Evolutionary conservation across 1,140 invertebrate species (phyloP).

Genomic region (Monochamus saltuarius): DNA sequence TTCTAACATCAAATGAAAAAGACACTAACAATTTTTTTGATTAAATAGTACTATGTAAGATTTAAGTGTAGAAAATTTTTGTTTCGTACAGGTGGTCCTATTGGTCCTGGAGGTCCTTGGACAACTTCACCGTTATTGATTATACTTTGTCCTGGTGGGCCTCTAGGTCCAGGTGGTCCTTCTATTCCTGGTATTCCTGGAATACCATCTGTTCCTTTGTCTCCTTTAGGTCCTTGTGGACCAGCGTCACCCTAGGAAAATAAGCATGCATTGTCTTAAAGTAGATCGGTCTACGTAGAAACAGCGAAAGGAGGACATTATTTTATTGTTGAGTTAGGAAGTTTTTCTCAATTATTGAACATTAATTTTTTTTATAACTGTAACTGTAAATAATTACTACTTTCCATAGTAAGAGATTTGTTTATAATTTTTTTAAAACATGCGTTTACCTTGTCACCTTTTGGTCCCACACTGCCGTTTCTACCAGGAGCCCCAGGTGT

Average conservation of each 20-base stretch:
- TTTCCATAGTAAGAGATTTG: too few relatives aligned
- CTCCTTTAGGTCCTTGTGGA: constrained; percentile 40
- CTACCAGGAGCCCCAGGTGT: constrained; percentile 34
- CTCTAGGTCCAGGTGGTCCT: constrained; percentile 35
- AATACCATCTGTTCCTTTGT: constrained; percentile 42
- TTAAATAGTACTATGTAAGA: not conserved
- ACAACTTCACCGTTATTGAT: constrained; percentile 22
- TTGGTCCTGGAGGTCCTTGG: constrained; percentile 33
- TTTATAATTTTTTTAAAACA: constrained; percentile 1
- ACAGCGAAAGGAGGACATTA: not conserved
- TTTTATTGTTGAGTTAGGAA: not conserved
- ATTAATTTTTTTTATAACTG: too few relatives aligned
- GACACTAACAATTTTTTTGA: not conserved
- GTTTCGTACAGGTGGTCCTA: constrained; percentile 28
- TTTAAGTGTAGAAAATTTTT: not conserved
- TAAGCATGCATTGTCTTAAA: too few relatives aligned
- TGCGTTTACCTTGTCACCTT: constrained; percentile 40
- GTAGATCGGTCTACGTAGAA: too few relatives aligned
- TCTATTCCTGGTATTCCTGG: constrained; percentile 40
- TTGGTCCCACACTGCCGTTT: constrained; percentile 37
- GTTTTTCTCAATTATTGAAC: too few relatives aligned
- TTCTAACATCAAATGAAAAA: too few relatives aligned
- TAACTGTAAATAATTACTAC: too few relatives aligned
- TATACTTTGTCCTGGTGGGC: constrained; percentile 28
- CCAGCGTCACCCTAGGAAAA: constrained; percentile 41